Evolutionary conservation across 2,113 vertebrate species (phyloP), one percentile per base, ranked within the genome.

Genomic region (Promerops cafer): DNA sequence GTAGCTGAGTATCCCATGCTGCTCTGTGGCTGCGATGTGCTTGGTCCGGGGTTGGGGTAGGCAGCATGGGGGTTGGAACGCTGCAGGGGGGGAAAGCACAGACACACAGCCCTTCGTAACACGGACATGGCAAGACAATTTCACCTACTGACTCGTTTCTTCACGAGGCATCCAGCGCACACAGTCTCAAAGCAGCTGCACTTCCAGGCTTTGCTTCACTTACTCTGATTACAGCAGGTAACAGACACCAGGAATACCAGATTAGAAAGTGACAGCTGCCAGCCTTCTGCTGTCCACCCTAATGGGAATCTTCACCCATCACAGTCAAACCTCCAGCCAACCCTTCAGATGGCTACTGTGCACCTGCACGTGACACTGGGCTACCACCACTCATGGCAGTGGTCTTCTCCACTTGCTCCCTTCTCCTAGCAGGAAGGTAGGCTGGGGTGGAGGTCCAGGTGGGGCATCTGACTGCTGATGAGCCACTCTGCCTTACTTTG

Each of bases 11-110:
- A 99, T 93, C 99, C 99, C 99, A 99, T 99, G 99, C 99, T 99
- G 99, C 98, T 99, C 98, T 99, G 99, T 93, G 99, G 99, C 98
- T 99, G 99, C 89, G 99, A 99, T 98, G 99, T 99, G 99, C 99
- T 99, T 99, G 99, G 99, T 99, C 99, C 99, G 57, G 99, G 99
- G 98, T 99, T 99, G 98, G 99, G 99, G 97, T 99, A 99, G 97
- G 99, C 99, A 99, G 99, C 99, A 98, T 99, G 99, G 98, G 99
- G 99, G 98, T 99, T 99, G 98, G 99, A 99, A 98, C 99, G 99
- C 99, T 99, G 96, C 35, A 93, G 87, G 86, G 92, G 92, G 39
- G 60, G 72, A 30, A 79, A 89, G 87, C 84, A 96, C 90, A 89
- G 78, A 96, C 71, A 91, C 1, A 6, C 72, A 80, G 81, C 5